These are phyloP conservation scores for Erpobdella octoculata DNA, from an alignment of 2,888 invertebrate species.

Conservation along the genomic window DNA sequence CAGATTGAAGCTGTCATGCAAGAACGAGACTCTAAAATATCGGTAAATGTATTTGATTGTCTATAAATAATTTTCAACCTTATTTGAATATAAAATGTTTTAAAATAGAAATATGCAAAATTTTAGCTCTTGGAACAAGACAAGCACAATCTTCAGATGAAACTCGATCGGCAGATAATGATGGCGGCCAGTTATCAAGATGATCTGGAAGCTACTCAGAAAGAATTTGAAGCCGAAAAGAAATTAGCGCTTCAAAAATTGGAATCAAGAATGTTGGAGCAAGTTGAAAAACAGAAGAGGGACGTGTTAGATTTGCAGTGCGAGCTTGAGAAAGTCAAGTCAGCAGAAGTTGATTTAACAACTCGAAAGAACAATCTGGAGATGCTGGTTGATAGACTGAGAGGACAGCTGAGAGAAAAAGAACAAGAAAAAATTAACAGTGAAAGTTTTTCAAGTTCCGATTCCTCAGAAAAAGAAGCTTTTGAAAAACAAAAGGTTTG, in stretches of 20 bases:
- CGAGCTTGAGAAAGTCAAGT: neutral
- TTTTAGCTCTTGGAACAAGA: constrained; percentile 6
- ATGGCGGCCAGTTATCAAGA: neutral
- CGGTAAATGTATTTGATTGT: neutral
- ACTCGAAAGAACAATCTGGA: neutral
- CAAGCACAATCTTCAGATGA: neutral
- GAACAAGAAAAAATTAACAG: neutral
- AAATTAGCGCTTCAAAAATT: neutral
- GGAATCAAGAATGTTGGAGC: neutral
- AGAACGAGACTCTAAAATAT: neutral
- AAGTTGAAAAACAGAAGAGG: neutral
- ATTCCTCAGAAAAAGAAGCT: neutral
- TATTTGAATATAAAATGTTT: neutral
- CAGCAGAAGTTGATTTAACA: neutral
- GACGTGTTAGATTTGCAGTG: neutral
- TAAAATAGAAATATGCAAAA: too few relatives aligned
- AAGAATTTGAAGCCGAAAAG: neutral
- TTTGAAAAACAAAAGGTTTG: neutral
- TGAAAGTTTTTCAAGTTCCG: neutral
- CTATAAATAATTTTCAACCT: neutral
- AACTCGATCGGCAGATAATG: neutral
- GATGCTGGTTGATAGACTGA: neutral
- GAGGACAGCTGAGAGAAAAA: neutral
- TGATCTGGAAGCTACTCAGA: neutral
- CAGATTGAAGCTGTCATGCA: neutral